Conservation (phyloP, 2,797 vertebrate genomes). For the Furcifer pardalis region DNA sequence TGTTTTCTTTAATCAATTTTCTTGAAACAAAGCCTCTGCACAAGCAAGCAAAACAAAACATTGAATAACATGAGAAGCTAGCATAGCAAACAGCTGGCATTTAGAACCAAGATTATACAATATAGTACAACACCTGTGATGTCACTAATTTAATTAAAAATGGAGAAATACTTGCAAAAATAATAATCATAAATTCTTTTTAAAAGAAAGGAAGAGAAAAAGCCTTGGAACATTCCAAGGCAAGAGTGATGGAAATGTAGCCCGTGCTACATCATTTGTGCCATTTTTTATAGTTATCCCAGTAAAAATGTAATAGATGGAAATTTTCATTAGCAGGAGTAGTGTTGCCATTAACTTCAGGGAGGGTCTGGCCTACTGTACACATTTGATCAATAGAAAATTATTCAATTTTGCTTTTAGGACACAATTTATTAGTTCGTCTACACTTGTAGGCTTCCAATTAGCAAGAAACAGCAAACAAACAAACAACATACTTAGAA, state of each 20-base stretch:
- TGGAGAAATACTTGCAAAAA: constrained; percentile 65
- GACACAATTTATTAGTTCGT: constrained; percentile 72
- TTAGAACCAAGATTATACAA: background rate
- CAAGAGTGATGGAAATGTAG: constrained; percentile 29
- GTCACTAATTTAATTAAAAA: constrained; percentile 45
- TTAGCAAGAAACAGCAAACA: background rate
- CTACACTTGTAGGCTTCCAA: constrained; percentile 47
- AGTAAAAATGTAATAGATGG: constrained; percentile 83
- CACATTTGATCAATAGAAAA: constrained; percentile 68
- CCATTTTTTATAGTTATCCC: constrained; percentile 83
- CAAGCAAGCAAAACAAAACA: background rate
- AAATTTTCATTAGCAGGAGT: constrained; percentile 83
- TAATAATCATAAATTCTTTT: constrained; percentile 67
- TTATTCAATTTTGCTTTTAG: constrained; percentile 74
- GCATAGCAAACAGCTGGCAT: constrained; percentile 12
- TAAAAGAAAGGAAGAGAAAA: background rate
- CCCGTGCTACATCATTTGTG: constrained; percentile 64
- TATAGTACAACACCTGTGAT: constrained; percentile 46
- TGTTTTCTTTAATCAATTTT: constrained; percentile 4
- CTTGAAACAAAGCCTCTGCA: background rate
- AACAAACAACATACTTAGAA: no score
- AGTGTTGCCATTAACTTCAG: constrained; percentile 82
- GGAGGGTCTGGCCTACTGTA: constrained; percentile 79
- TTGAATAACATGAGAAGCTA: background rate
- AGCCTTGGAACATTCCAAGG: constrained; percentile 75